Base-by-base conservation (phyloP, 2,888 invertebrate species). In the Rotaria sp. region DNA sequence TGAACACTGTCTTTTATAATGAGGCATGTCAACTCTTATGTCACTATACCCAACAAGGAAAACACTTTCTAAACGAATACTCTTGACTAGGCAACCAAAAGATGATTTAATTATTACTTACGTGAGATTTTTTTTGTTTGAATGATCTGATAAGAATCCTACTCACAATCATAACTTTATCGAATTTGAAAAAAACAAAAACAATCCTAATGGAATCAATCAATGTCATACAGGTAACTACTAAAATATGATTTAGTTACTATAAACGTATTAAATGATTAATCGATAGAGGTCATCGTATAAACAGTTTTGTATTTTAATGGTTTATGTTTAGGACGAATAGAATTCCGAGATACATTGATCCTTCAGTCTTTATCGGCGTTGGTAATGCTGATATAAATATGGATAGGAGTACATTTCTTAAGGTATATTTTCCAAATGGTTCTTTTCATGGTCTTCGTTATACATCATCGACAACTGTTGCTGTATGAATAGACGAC, bases 361-460 rank as follows among this genome's bases (percentile, higher is more conserved):
- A 52, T 52, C 21, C 52, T 52, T 52, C 52, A 52, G 24, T 52
- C 52, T 35, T 18, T 67, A 67, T 35, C 67, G 67, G 67, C n/a
- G 38, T 35, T 11, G 35, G 67, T 67, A 67, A 67, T 67, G 35
- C 67, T 67, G 67, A 35, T 67, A 35, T 67, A 67, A 35, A 80
- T n/a, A 80, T 80, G 80, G 80, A 80, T 21, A 45, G 26, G 45
- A 80, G 13, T 80, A 45, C 45, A 13, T 80, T 80, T 80, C 45
- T 80, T 26, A 80, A 80, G n/a, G n/a, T 80, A n/a, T 80, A 80
- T 45, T 80, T 80, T 45, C 45, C 80, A 1, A 80, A 80, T 80
- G 80, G 80, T 26, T 45, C 45, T 45, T 80, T 80, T 80, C 80
- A 80, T 80, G 80, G 80, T n/a, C n/a, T 80, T 45, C 80, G 80